phyloP scores from a whole-genome alignment of 2,113 vertebrate genomes.

The Rhea americana region DNA sequence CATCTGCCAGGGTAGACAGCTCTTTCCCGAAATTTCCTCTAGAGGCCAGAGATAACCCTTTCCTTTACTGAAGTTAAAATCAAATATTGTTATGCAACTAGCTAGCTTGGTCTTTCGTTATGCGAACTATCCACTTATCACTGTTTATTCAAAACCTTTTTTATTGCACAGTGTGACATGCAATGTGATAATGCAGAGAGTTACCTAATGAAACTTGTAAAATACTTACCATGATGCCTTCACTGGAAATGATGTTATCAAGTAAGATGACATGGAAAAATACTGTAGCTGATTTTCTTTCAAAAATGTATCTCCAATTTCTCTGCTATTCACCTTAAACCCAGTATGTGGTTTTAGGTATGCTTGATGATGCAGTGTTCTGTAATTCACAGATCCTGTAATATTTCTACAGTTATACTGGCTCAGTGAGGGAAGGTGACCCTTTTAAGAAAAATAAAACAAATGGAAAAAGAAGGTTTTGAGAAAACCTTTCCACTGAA shows the following conservation, averaged over 20 bases:
- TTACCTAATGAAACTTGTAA: not conserved
- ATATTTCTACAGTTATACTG: not conserved
- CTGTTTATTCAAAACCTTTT: not conserved
- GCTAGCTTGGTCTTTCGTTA: not conserved
- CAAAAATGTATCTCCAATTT: not conserved
- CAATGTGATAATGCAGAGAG: not conserved
- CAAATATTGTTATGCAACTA: not conserved
- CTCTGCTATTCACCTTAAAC: not conserved
- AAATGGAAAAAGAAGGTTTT: fast-evolving
- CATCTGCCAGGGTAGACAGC: not conserved
- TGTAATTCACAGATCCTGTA: not conserved
- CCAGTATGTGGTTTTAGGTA: not conserved
- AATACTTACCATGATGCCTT: not conserved
- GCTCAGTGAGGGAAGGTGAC: not conserved
- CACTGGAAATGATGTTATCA: not conserved
- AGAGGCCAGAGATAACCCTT: not conserved
- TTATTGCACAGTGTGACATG: not conserved
- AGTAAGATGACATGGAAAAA: not conserved
- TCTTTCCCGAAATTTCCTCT: not conserved
- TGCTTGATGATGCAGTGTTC: not conserved
- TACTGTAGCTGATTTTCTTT: not conserved
- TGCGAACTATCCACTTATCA: not conserved
- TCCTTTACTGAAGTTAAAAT: not conserved
- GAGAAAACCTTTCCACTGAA: not conserved
- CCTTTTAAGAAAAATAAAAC: not conserved